Percentiles rank a stretch among this genome's conserved stretches.
phyloP scores from a whole-genome alignment of 2,888 invertebrate genomes.

The Eristalis arbustorum region DNA sequence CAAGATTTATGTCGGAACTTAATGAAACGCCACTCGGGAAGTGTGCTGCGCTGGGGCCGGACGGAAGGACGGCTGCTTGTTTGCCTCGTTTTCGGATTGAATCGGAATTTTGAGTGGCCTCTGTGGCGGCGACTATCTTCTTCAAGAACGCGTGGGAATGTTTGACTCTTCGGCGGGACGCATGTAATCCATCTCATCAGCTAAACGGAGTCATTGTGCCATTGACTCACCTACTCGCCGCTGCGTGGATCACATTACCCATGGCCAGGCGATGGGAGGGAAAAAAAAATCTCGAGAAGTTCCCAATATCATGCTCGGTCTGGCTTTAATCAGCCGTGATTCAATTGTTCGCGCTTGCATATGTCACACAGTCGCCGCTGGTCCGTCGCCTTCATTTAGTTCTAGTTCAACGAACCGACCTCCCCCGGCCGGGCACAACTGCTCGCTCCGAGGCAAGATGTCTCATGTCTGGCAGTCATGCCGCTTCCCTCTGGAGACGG shows the following conservation, averaged over 20 bases:
- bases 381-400: neutral
- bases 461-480: slow-evolving; percentile 18
- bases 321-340: slow-evolving; percentile 6
- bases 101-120: neutral
- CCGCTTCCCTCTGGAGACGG: neutral
- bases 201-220: too few relatives aligned
- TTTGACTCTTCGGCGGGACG: neutral
- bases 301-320: neutral
- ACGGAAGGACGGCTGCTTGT: neutral
- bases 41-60: neutral
- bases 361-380: slow-evolving; percentile 6
- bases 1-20: neutral
- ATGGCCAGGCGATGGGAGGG: neutral
- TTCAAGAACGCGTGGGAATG: neutral
- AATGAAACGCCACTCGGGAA: neutral
- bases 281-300: neutral
- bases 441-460: slow-evolving; percentile 10
- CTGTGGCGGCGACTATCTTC: neutral
- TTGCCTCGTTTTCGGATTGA: neutral
- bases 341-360: slow-evolving; percentile 4
- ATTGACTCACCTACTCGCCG: neutral
- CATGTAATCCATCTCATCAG: neutral
- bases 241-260: neutral
- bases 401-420: slow-evolving; percentile 41
- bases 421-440: slow-evolving; percentile 1